Evolutionary conservation across 2,113 vertebrate species (phyloP).

Genomic region (Grantiella picta): DNA sequence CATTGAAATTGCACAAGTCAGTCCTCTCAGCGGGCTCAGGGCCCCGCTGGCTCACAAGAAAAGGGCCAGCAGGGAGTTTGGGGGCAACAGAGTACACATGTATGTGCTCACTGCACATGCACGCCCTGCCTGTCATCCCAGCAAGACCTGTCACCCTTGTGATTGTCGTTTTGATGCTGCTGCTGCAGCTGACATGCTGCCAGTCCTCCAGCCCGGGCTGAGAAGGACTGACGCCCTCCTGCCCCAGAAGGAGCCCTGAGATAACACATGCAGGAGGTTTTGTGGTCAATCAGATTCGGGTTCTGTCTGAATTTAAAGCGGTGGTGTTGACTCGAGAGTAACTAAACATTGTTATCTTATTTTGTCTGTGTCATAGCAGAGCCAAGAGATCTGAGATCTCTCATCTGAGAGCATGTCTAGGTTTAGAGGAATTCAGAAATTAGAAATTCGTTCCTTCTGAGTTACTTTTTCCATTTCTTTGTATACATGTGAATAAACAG

Average conservation of each 20-base stretch:
- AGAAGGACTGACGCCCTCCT: not conserved
- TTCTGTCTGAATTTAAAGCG: not conserved
- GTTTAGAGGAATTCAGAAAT: not conserved
- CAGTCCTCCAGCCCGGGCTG: not conserved
- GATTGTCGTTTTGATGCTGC: constrained; percentile 51
- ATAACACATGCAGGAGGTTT: not conserved
- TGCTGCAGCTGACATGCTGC: not conserved
- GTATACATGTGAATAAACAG: not conserved
- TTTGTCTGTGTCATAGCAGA: not conserved
- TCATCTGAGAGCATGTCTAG: not conserved
- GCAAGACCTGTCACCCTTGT: constrained; percentile 27
- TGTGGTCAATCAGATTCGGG: not conserved
- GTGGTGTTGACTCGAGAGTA: not conserved
- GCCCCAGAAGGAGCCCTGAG: not conserved
- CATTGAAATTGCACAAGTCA: constrained; percentile 62
- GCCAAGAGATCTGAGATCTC: not conserved
- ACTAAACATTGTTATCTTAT: not conserved
- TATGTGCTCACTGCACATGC: constrained; percentile 48
- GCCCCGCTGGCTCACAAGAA: constrained; percentile 50
- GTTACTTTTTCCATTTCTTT: not conserved
- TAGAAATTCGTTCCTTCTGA: not conserved
- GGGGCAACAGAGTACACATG: constrained; percentile 50
- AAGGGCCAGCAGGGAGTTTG: constrained; percentile 40
- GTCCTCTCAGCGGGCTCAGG: not conserved
- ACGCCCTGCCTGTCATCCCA: constrained; percentile 48